These are phyloP conservation scores for Drosophila subpulchrella DNA, from an alignment of 1,140 invertebrate species.

Conservation along the genomic window DNA sequence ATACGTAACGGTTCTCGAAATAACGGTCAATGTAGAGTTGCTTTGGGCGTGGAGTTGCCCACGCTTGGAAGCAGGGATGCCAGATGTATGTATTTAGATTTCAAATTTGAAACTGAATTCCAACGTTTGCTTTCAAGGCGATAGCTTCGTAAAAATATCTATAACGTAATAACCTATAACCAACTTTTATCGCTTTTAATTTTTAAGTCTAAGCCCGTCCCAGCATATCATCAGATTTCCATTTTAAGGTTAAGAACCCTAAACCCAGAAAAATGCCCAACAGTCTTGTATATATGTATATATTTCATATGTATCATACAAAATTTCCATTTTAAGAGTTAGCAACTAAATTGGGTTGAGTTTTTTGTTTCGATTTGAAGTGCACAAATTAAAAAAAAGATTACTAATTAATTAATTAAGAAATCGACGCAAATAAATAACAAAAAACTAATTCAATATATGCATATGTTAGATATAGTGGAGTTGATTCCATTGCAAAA, in stretches of 20 bases:
- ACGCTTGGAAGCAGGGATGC: neutral
- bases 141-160: too few relatives aligned
- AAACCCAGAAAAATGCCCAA: neutral
- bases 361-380: constrained; percentile 29
- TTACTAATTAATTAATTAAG: constrained; percentile 45
- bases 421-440: constrained; percentile 55
- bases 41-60: constrained; percentile 1
- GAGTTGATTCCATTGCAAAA: constrained; percentile 55
- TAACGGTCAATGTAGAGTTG: neutral
- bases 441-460: constrained; percentile 57
- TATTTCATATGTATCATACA: constrained; percentile 80
- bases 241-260: neutral
- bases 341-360: constrained; percentile 66
- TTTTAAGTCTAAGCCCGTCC: too few relatives aligned
- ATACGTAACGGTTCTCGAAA: too few relatives aligned
- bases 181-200: too few relatives aligned
- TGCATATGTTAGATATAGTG: constrained; percentile 43
- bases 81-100: neutral
- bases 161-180: too few relatives aligned
- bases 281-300: constrained; percentile 58
- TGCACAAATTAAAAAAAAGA: constrained; percentile 43
- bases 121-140: neutral
- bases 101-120: neutral
- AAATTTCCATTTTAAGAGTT: constrained; percentile 64
- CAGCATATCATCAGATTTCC: neutral